Percentiles rank a stretch among this genome's conserved stretches.
phyloP scores from a whole-genome alignment of 2,888 invertebrate genomes.

The Ophioninae sp. region DNA sequence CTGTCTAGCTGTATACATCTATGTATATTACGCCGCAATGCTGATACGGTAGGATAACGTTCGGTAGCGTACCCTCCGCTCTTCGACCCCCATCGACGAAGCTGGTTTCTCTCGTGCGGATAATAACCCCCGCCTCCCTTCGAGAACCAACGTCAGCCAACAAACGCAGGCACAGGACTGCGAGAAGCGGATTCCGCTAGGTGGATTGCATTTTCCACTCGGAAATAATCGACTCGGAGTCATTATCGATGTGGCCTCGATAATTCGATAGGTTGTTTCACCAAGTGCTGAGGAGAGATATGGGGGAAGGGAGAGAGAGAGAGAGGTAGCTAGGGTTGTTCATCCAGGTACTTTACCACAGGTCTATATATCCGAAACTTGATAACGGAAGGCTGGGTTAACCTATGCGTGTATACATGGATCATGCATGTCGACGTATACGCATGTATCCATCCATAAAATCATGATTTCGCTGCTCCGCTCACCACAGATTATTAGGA shows the following conservation, averaged over 20 bases:
- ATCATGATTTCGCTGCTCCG: conserved; percentile 15
- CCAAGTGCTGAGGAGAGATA: neutral
- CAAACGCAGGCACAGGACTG: conserved; percentile 20
- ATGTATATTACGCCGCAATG: conserved; percentile 18
- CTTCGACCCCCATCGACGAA: conserved; percentile 30
- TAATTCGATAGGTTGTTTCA: conserved; percentile 19
- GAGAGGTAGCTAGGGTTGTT: neutral
- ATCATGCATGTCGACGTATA: neutral
- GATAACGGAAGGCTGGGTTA: neutral
- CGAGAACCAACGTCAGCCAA: conserved; percentile 20
- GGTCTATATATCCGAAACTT: neutral
- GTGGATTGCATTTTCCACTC: conserved; percentile 44
- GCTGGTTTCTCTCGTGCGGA: conserved; percentile 49
- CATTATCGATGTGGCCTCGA: conserved; percentile 44
- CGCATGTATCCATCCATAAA: neutral
- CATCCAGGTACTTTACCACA: conserved; percentile 4
- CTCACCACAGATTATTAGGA: conserved; percentile 1
- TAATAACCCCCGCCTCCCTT: conserved; percentile 24
- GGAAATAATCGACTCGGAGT: conserved; percentile 48
- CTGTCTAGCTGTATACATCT: conserved; percentile 26
- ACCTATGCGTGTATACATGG: neutral
- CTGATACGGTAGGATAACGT: conserved; percentile 39
- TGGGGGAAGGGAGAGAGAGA: neutral
- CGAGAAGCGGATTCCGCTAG: conserved; percentile 10
- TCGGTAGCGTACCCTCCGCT: conserved; percentile 7